Percentiles rank a stretch among this genome's conserved stretches.
Conservation (phyloP, 2,113 vertebrate genomes). For the Globicephala melas region DNA sequence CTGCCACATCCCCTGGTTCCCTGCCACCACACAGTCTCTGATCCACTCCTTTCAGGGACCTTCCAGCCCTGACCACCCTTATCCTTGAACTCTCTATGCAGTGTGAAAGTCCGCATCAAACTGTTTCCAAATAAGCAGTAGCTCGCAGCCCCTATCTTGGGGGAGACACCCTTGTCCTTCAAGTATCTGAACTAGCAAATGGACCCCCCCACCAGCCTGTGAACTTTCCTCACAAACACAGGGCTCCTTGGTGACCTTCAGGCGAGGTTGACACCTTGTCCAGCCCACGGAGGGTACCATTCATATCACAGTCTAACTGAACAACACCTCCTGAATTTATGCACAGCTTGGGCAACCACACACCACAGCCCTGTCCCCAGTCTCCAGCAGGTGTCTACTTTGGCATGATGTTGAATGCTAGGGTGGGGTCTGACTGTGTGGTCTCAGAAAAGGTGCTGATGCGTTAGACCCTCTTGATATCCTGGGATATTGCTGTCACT, state of each 20-base stretch:
- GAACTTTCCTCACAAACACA: neutral
- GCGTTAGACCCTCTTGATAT: neutral
- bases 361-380: neutral
- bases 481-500: neutral
- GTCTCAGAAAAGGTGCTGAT: neutral
- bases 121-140: neutral
- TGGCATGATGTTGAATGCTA: neutral
- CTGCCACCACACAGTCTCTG: neutral
- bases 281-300: too few species aligned
- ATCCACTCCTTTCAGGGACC: neutral
- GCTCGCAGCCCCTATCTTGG: neutral
- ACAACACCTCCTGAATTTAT: neutral
- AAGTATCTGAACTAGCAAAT: neutral
- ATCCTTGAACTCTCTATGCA: neutral
- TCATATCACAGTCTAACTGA: neutral
- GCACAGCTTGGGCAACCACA: neutral
- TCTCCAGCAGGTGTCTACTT: neutral
- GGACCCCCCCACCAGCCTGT: neutral
- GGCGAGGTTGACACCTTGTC: neutral
- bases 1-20: too few species aligned
- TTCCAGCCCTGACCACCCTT: neutral
- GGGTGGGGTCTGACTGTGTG: neutral
- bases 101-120: neutral
- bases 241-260: neutral
- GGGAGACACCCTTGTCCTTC: neutral